phyloP scores from a whole-genome alignment of 2,113 vertebrate species.

The Cathartes aura region DNA sequence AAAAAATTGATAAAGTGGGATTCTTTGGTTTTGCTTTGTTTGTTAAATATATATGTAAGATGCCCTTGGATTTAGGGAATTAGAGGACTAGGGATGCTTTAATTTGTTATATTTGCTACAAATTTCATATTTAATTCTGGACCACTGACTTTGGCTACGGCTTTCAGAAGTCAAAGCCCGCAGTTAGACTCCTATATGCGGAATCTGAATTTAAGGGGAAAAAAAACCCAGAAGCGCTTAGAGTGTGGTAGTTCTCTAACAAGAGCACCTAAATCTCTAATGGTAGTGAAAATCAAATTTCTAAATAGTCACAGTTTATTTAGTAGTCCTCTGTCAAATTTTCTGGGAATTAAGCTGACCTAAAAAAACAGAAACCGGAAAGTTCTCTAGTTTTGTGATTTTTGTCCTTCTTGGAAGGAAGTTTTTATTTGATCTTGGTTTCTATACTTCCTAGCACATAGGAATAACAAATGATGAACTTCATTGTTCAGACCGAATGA shows the following conservation, averaged over 20 bases:
- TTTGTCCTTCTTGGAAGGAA: neutral
- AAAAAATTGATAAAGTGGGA: neutral
- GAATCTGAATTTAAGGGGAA: neutral
- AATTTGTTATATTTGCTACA: neutral
- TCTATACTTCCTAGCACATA: neutral
- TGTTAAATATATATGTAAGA: neutral
- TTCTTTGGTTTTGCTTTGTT: neutral
- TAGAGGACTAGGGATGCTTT: neutral
- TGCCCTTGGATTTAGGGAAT: neutral
- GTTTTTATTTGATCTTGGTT: neutral
- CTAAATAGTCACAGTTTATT: neutral
- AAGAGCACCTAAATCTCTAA: neutral
- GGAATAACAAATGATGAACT: neutral
- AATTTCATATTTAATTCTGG: neutral
- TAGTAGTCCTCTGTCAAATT: neutral
- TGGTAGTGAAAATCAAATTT: neutral
- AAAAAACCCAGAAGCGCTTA: rapidly evolving
- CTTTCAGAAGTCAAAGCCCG: neutral
- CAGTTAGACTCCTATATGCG: neutral
- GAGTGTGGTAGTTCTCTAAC: neutral
- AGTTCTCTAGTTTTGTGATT: neutral
- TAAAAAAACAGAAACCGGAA: neutral
- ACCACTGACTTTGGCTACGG: neutral
- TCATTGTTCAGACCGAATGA: neutral
- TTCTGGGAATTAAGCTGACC: neutral